Conservation (phyloP, 1,140 invertebrate species). For the Druon quercuslanigerum region DNA sequence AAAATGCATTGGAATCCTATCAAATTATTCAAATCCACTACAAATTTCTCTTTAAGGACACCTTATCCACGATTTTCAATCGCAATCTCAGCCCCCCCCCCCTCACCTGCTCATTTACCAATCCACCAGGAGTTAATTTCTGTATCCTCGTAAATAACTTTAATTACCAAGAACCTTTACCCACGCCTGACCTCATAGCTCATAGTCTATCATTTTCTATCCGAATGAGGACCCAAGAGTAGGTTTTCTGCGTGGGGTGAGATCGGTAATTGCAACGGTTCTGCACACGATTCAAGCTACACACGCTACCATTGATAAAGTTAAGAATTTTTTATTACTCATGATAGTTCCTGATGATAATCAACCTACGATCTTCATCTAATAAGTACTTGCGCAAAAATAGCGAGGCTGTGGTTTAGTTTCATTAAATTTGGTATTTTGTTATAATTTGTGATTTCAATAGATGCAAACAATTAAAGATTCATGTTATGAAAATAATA, state of each 20-base stretch:
- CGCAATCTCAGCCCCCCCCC: not conserved
- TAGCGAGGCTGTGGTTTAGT: not conserved
- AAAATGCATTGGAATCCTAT: too few relatives aligned
- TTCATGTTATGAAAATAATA: too few relatives aligned
- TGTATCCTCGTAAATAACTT: conserved; percentile 40
- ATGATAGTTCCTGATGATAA: not conserved
- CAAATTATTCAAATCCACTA: too few relatives aligned
- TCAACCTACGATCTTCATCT: conserved; percentile 2
- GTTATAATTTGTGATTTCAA: too few relatives aligned
- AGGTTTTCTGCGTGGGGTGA: conserved; percentile 35
- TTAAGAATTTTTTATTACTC: not conserved
- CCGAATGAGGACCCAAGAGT: conserved; percentile 40
- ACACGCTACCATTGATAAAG: conserved; percentile 20
- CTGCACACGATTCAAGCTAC: conserved; percentile 20
- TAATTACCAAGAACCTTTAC: conserved; percentile 47
- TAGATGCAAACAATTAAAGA: too few relatives aligned
- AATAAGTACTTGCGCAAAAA: conserved; percentile 18
- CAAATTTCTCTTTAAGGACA: not conserved
- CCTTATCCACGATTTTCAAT: not conserved
- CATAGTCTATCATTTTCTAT: conserved; percentile 42
- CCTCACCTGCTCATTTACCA: not conserved
- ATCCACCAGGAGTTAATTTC: not conserved
- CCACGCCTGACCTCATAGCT: conserved; percentile 30
- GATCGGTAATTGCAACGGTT: conserved; percentile 44
- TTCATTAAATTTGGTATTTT: not conserved